phyloP scores from a whole-genome alignment of 2,113 vertebrate genomes.

The Cottus gobio region DNA sequence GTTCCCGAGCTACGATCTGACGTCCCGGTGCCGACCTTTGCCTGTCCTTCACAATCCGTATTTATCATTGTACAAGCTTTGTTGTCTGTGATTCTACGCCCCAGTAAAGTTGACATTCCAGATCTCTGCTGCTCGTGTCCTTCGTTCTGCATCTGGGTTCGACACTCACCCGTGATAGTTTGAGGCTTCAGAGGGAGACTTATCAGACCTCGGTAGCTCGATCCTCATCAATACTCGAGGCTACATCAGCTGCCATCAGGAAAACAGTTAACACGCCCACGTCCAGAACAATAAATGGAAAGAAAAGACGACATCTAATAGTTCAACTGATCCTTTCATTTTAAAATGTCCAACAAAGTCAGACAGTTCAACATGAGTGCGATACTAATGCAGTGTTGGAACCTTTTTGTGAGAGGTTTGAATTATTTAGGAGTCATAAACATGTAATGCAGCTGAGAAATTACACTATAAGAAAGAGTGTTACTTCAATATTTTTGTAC shows the following conservation, averaged over 20 bases:
- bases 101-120: too few species aligned
- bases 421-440: conserved; percentile 43
- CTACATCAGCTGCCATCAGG: neutral
- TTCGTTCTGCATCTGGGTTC: too few species aligned
- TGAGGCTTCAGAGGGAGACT: neutral
- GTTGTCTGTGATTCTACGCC: too few species aligned
- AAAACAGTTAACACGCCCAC: neutral
- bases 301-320: neutral
- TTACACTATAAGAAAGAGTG: neutral
- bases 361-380: neutral
- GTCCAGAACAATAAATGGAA: neutral
- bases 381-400: neutral
- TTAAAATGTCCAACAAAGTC: conserved; percentile 17
- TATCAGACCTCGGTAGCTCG: neutral
- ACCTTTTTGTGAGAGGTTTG: neutral
- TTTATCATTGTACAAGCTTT: too few species aligned
- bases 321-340: neutral
- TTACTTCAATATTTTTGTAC: conserved; percentile 1
- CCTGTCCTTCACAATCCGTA: too few species aligned
- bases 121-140: too few species aligned
- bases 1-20: too few species aligned
- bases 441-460: conserved; percentile 16
- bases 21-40: too few species aligned
- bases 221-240: neutral
- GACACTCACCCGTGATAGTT: too few species aligned